Percentiles rank a stretch among this genome's conserved stretches.
phyloP scores from a whole-genome alignment of 2,888 invertebrate species.

The Acrobasis repandana region DNA sequence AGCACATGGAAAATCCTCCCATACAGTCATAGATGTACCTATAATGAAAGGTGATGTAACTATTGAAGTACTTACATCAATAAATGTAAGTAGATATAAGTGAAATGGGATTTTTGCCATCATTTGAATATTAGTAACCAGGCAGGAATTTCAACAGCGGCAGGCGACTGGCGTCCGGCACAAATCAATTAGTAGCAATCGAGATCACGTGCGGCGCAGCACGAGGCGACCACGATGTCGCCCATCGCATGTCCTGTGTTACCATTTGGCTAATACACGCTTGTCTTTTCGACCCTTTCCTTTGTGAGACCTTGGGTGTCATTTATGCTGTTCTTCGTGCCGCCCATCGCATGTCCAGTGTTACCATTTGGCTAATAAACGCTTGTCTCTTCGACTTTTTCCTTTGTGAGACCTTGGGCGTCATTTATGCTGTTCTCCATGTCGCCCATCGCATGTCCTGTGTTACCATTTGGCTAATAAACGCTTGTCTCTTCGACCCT shows the following conservation, averaged over 20 bases:
- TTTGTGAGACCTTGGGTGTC: neutral
- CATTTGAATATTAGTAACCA: constrained; percentile 25
- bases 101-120: neutral
- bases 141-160: constrained; percentile 32
- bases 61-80: too few relatives aligned
- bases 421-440: too few relatives aligned
- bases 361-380: constrained; percentile 21
- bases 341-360: constrained; percentile 13
- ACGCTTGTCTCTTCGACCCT: neutral
- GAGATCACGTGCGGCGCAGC: constrained; percentile 49
- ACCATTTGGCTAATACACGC: constrained; percentile 17
- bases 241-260: constrained; percentile 17
- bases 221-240: constrained; percentile 45
- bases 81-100: neutral
- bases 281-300: constrained; percentile 3
- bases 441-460: constrained; percentile 23
- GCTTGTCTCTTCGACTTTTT: neutral
- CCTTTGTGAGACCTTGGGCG: neutral
- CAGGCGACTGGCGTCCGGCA: constrained; percentile 49
- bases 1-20: too few relatives aligned
- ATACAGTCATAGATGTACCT: too few relatives aligned
- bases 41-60: too few relatives aligned
- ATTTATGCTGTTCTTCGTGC: too few relatives aligned
- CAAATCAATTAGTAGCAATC: constrained; percentile 70
- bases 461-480: constrained; percentile 21